Evolutionary conservation across 2,113 vertebrate genomes (phyloP), one percentile per base, ranked within the genome.

Genomic region (Guaruba guarouba): DNA sequence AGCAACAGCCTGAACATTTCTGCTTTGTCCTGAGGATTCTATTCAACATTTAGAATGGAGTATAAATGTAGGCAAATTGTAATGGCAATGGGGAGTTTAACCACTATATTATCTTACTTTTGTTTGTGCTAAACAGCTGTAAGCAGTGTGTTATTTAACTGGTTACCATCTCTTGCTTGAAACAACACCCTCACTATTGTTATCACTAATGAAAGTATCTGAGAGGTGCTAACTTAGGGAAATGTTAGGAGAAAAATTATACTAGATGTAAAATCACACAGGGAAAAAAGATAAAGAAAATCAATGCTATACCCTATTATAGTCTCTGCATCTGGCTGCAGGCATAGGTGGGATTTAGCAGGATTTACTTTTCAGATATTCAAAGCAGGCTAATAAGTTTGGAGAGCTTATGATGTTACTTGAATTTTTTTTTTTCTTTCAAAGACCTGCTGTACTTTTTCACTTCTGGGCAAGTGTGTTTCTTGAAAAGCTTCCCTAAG

Each of bases 1-100:
- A 96, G 95, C 93, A 97, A 96, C 94, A 90, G 86, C 67, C 68
- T 39, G 76, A 94, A 67, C 24, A 83, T 74, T 93, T 88, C 82
- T 70, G 85, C 68, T 94, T 82, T 95, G 92, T 96, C 88, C 92
- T 87, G 81, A 94, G 76, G 88, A 96, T 66, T 93, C 76, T 67
- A 61, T 93, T 95, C 92, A 92, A 39, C 57, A 64, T 77, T 86
- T 88, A 54, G 43, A 92, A 88, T 43, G 37, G 27, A 86, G 46
- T 64, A 90, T 67, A 81, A 80, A 94, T 55, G 80, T 49, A 80
- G 88, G 52, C 55, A 96, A 86, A 64, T 77, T 88, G 54, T 51
- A 83, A 86, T 62, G 54, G 37, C 59, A 77, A 3, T 29, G 44
- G 35, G 37, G 33, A 86, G 39, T 78, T 95, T 80, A 88, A 83